Evolutionary conservation across 1,140 invertebrate genomes (phyloP).

Genomic region (Dendrolimus punctatus): DNA sequence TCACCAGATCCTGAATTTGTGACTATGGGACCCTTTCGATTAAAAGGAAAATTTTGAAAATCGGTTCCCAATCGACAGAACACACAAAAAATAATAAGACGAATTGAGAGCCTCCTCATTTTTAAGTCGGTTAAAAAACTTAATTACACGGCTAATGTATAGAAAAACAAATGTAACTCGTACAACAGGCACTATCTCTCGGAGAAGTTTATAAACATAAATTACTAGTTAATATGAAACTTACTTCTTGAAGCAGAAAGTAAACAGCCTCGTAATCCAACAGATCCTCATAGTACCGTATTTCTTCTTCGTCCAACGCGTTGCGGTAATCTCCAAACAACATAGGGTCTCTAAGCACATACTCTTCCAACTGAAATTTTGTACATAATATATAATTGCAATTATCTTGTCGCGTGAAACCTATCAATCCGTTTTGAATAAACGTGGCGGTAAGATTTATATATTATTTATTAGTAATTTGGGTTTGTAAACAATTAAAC

Average conservation of each 20-base stretch:
- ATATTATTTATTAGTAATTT: not conserved
- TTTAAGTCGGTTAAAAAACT: no score
- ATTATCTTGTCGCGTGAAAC: not conserved
- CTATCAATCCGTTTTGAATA: not conserved
- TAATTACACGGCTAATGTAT: no score
- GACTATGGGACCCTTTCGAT: no score
- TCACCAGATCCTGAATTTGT: no score
- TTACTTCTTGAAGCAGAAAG: conserved; percentile 87
- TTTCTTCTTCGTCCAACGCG: conserved; percentile 83
- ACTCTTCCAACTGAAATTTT: conserved; percentile 72
- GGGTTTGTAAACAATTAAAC: no score
- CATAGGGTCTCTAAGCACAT: conserved; percentile 83
- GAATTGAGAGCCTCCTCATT: no score
- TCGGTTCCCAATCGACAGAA: no score
- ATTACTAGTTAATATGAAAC: conserved; percentile 4
- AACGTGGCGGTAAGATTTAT: not conserved
- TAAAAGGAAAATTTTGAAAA: no score
- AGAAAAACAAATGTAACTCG: no score
- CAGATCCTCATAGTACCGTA: conserved; percentile 89
- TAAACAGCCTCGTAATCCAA: conserved; percentile 90
- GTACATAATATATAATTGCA: conserved; percentile 6
- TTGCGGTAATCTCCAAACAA: conserved; percentile 92
- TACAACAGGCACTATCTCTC: no score
- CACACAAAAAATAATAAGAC: no score
- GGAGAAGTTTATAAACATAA: conserved; percentile 1